phyloP scores from a whole-genome alignment of 2,797 vertebrate species.

The Steatocranus sp. region DNA sequence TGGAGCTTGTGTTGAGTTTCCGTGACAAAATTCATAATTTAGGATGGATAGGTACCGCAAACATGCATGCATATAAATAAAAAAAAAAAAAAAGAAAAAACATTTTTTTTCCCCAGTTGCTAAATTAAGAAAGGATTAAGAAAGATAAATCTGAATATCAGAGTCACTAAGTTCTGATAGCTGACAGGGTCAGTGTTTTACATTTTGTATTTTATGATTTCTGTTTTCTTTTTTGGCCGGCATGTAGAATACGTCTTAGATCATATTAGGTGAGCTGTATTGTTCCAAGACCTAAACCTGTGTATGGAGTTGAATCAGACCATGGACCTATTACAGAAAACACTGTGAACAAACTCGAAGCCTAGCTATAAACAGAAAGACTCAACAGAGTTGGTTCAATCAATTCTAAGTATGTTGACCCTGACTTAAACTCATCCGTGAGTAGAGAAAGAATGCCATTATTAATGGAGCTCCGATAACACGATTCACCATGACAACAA shows the following conservation, averaged over 20 bases:
- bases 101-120: not conserved
- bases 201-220: not conserved
- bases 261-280: not conserved
- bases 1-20: not conserved
- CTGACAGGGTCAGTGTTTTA: not conserved
- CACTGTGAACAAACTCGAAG: not conserved
- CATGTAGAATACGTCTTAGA: not conserved
- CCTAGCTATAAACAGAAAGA: not conserved
- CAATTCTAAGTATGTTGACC: not conserved
- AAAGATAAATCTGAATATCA: not conserved
- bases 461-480: not conserved
- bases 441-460: not conserved
- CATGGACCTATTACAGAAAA: not conserved
- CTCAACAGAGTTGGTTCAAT: not conserved
- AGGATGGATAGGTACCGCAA: not conserved
- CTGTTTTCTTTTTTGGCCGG: not conserved
- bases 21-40: not conserved
- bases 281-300: not conserved
- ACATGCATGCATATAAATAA: not conserved
- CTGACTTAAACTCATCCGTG: not conserved
- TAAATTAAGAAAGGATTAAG: not conserved
- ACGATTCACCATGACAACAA: not conserved
- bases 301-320: not conserved
- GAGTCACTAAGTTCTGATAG: not conserved
- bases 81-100: not conserved